These are phyloP conservation scores for Sinocyclocheilus anophthalmus DNA, from an alignment of 2,113 vertebrate species.

Conservation along the genomic window DNA sequence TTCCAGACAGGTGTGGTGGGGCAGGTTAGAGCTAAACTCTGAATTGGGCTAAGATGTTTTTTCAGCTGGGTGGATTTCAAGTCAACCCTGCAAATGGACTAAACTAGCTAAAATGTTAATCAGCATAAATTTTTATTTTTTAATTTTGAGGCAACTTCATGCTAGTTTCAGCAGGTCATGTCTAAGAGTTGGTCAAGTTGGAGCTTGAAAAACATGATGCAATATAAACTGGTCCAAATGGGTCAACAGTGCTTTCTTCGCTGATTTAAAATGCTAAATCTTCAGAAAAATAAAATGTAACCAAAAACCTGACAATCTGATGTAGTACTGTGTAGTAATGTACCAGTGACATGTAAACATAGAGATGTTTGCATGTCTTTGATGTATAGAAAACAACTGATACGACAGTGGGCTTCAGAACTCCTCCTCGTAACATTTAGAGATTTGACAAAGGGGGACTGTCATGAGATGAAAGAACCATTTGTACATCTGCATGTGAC, in stretches of 20 bases:
- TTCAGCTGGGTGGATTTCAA: background rate
- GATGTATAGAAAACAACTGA: constrained; percentile 50
- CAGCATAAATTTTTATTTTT: background rate
- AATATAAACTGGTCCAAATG: background rate
- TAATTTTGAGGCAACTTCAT: background rate
- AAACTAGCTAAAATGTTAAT: background rate
- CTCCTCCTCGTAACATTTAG: constrained; percentile 52
- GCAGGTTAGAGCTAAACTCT: background rate
- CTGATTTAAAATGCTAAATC: background rate
- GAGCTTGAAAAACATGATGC: background rate
- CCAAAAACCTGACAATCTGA: background rate
- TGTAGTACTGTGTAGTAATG: background rate
- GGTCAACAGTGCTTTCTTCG: background rate
- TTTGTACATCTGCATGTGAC: constrained; percentile 60
- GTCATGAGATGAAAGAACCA: constrained; percentile 66
- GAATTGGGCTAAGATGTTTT: background rate
- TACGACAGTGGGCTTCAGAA: constrained; percentile 46
- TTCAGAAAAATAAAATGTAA: background rate
- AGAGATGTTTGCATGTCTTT: background rate
- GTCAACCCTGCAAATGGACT: background rate
- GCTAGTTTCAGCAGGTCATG: background rate
- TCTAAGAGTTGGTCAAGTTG: background rate
- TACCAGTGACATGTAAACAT: background rate
- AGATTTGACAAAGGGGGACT: constrained; percentile 62
- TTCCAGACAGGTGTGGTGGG: background rate